A percentile compares a stretch with the other conserved stretches of the same genome.
These are phyloP conservation scores for Lycocerus yunnanus DNA, from an alignment of 2,888 invertebrate genomes.

Conservation along the genomic window DNA sequence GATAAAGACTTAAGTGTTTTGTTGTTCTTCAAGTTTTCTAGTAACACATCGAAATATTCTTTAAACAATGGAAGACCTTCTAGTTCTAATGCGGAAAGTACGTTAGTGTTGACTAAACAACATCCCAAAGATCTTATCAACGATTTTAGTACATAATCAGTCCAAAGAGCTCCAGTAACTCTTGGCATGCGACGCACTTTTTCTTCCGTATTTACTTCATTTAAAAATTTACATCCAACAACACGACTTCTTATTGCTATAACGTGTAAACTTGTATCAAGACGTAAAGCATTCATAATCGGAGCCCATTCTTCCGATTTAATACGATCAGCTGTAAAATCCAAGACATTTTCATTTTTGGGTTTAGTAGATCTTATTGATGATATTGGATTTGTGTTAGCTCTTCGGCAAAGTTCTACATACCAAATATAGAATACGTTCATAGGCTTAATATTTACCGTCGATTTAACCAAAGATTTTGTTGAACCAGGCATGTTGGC, in stretches of 20 bases:
- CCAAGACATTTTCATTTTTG: slow-evolving; percentile 55
- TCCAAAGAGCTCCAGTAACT: slow-evolving; percentile 59
- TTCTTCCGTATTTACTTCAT: slow-evolving; percentile 61
- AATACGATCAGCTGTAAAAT: slow-evolving; percentile 76
- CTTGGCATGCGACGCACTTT: slow-evolving; percentile 64
- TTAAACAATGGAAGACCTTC: slow-evolving; percentile 74
- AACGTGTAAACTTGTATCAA: slow-evolving; percentile 73
- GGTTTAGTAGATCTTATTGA: slow-evolving; percentile 50
- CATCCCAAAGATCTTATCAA: slow-evolving; percentile 68
- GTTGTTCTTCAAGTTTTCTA: slow-evolving; percentile 65
- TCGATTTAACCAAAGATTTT: slow-evolving; percentile 13
- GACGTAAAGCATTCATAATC: slow-evolving; percentile 71
- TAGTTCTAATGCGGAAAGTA: slow-evolving; percentile 65
- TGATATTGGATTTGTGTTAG: slow-evolving; percentile 48
- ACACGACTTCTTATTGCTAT: slow-evolving; percentile 66
- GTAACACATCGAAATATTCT: slow-evolving; percentile 61
- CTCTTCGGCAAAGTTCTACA: slow-evolving; percentile 51
- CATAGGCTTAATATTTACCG: slow-evolving; percentile 37
- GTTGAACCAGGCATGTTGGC: slow-evolving; percentile 14
- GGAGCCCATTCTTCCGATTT: slow-evolving; percentile 78
- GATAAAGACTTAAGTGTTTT: slow-evolving; percentile 69
- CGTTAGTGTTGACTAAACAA: slow-evolving; percentile 66
- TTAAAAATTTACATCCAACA: slow-evolving; percentile 48
- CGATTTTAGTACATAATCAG: slow-evolving; percentile 71
- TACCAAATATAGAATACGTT: slow-evolving; percentile 55